Evolutionary conservation across 2,888 invertebrate species (phyloP), one percentile per base, ranked within the genome.

Genomic region (Papilio elwesi): DNA sequence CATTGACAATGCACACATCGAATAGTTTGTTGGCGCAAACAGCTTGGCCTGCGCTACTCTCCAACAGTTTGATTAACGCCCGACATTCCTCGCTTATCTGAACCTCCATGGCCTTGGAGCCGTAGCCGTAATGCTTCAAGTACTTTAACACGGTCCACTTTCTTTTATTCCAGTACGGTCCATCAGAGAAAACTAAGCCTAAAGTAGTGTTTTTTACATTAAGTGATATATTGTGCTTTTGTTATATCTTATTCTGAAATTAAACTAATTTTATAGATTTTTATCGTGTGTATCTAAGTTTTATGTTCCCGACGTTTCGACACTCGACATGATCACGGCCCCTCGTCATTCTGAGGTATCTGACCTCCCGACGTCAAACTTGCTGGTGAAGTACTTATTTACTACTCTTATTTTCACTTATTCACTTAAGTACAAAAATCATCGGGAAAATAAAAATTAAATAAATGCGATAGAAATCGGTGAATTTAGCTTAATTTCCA

Each of bases 181-280:
- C 97, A 74, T 97, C 97, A 8, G 95, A 94, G 81, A 97, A 97
- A 3, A 96, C 94, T 48, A 97, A 88, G 0, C 96, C 96, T 96
- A 80, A 52, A 85, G 80, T 75, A 53, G 9, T 49, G 26, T 16
- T 71, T 47, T 49, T 68, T 65, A 49, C 6, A 43, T n/a, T 13
- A 51, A 65, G 2, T 65, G 26, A 48, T 51, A 36, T 36, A n/a
- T 52, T 5, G 52, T 52, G 7, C 6, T 55, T 16, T 10, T 9
- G 9, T 9, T 53, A 53, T 2, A 9, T 52, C 8, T 15, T 8
- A 52, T 26, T 26, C 2, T 26, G 26, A 26, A 26, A 26, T 26
- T 26, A 4, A 26, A 26, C 26, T 2, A 26, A 26, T 4, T 26
- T 26, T 26, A 26, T 4, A 26, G 26, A 26, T 26, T 26, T 26